These are phyloP conservation scores for Myiopsitta monachus DNA, from an alignment of 2,113 vertebrate genomes.

Conservation along the genomic window DNA sequence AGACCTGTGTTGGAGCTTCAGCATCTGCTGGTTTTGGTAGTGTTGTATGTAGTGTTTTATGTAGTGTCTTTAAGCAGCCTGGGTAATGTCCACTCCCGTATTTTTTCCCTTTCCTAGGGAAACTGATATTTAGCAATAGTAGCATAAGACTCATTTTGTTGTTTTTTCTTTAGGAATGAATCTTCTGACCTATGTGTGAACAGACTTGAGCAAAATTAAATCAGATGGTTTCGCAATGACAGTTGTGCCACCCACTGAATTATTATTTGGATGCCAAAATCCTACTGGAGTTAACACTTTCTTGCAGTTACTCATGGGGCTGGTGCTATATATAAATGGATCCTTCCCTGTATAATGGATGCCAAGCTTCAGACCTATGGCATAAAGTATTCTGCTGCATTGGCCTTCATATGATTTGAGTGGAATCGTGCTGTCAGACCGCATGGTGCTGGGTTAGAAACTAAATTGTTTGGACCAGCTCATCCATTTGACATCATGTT, in stretches of 20 bases:
- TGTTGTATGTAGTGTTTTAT: background rate
- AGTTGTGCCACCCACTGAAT: conserved; percentile 69
- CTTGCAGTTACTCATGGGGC: conserved; percentile 61
- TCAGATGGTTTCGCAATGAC: conserved; percentile 68
- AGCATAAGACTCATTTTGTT: conserved; percentile 68
- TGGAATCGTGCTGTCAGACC: conserved; percentile 53
- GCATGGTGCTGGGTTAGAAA: conserved; percentile 47
- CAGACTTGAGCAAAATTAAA: conserved; percentile 69
- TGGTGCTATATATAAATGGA: conserved; percentile 59
- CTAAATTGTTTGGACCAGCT: conserved; percentile 48
- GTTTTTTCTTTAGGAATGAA: conserved; percentile 70
- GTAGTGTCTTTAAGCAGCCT: background rate
- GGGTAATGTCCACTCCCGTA: conserved; percentile 17
- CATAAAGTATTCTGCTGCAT: conserved; percentile 54
- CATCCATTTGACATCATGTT: conserved; percentile 44
- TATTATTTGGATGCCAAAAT: conserved; percentile 70
- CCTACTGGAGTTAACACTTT: conserved; percentile 65
- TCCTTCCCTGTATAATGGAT: conserved; percentile 65
- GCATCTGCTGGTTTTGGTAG: background rate
- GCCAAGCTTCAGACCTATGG: conserved; percentile 67
- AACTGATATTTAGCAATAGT: conserved; percentile 46
- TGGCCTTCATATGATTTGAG: conserved; percentile 34
- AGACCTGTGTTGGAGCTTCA: background rate
- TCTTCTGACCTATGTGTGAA: conserved; percentile 68
- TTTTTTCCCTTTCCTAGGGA: conserved; percentile 19